Evolutionary conservation across 92 coral and sea anemone genomes (phyloP).

Genomic region (Anthopleura xanthogrammica): DNA sequence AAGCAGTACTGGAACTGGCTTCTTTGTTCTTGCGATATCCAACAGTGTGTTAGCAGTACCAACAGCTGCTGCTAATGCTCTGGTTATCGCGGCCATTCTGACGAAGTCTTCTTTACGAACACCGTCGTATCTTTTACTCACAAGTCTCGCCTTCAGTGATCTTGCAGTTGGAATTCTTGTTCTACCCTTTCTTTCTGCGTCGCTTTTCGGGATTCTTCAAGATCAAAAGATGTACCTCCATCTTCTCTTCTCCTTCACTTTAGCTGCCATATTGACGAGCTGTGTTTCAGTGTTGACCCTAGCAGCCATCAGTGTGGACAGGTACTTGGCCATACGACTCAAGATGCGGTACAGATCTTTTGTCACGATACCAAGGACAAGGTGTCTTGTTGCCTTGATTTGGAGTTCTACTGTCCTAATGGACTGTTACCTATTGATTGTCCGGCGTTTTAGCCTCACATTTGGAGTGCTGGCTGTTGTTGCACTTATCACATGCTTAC

Average conservation of each 20-base stretch:
- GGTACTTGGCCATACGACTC: conserved; percentile 33
- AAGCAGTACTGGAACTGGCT: not conserved
- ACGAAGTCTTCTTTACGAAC: conserved; percentile 4
- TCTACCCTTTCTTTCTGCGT: not conserved
- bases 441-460: not conserved
- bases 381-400: not conserved
- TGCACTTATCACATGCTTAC: not conserved
- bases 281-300: not conserved
- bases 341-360: conserved; percentile 19
- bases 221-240: not conserved
- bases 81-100: conserved; percentile 16
- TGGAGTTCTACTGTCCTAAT: not conserved
- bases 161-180: no score
- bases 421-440: not conserved
- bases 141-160: conserved; percentile 8
- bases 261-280: not conserved
- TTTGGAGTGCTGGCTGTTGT: not conserved
- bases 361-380: not conserved
- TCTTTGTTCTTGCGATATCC: not conserved
- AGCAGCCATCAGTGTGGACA: conserved; percentile 17
- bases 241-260: not conserved
- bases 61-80: conserved; percentile 14
- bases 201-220: not conserved
- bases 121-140: conserved; percentile 3
- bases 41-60: conserved; percentile 4